Percentiles rank a stretch among this genome's conserved stretches.
Conservation (phyloP, 2,113 vertebrate genomes). For the Tachycineta bicolor region DNA sequence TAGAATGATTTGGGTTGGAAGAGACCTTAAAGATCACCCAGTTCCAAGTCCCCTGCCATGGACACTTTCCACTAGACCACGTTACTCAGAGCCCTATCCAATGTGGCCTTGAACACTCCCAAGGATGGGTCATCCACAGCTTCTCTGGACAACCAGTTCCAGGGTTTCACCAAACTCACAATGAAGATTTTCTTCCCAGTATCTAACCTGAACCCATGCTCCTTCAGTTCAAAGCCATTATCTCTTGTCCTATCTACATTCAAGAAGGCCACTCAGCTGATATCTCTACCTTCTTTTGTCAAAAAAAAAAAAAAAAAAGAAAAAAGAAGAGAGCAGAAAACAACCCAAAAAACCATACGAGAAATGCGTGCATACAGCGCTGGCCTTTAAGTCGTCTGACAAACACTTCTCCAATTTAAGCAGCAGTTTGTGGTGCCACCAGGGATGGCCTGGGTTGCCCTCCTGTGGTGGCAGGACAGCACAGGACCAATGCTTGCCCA, state of each 20-base stretch:
- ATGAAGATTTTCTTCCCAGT: not conserved
- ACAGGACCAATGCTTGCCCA: not conserved
- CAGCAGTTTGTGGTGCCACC: fast-evolving
- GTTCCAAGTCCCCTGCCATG: not conserved
- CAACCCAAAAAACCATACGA: fast-evolving
- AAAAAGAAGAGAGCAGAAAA: not conserved
- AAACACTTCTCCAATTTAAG: not conserved
- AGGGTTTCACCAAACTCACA: not conserved
- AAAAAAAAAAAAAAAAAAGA: not conserved
- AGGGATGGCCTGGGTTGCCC: not conserved
- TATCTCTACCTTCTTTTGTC: not conserved
- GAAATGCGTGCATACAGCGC: not conserved
- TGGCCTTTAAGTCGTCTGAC: not conserved
- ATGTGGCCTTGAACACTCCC: not conserved
- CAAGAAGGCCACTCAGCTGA: not conserved
- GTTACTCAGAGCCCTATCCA: not conserved
- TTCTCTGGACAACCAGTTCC: not conserved
- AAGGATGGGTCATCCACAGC: not conserved
- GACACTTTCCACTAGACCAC: not conserved
- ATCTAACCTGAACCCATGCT: not conserved
- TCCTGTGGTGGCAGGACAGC: not conserved
- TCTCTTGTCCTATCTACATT: not conserved
- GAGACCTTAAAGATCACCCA: not conserved
- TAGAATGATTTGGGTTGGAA: not conserved
- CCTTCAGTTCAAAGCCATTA: not conserved